These are phyloP conservation scores for Teleogryllus oceanicus DNA, from an alignment of 2,888 invertebrate genomes.

Conservation along the genomic window DNA sequence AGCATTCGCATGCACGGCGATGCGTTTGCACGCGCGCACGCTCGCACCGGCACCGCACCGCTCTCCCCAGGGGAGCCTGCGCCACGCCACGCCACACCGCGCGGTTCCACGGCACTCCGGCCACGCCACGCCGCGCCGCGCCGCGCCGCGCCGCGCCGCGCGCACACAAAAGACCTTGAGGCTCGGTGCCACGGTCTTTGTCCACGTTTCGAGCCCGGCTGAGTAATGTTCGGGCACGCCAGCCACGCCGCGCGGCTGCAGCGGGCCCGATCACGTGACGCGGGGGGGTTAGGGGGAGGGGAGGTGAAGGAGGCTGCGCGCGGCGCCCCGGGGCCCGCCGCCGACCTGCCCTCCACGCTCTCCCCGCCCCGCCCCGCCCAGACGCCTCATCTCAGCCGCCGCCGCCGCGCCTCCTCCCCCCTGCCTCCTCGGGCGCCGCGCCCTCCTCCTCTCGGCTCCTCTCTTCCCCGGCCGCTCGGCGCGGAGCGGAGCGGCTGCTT, in stretches of 20 bases:
- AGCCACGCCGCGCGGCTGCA: constrained; percentile 18
- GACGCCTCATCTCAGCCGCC: not conserved
- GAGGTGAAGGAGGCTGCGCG: not conserved
- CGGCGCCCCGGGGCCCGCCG: constrained; percentile 4
- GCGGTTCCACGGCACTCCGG: too few species aligned
- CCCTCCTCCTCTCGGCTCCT: not conserved
- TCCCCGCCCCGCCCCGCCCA: not conserved
- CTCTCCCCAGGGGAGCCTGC: too few species aligned
- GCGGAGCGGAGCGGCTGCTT: not conserved
- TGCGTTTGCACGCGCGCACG: too few species aligned
- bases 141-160: too few species aligned
- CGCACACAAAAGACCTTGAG: constrained; percentile 18
- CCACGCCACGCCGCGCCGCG: too few species aligned
- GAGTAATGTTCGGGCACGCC: constrained; percentile 18
- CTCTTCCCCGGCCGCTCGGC: not conserved
- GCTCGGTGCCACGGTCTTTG: not conserved
- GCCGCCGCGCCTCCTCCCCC: not conserved
- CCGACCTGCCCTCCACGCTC: not conserved
- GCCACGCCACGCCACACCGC: too few species aligned
- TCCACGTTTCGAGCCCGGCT: constrained; percentile 8
- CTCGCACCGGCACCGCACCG: too few species aligned
- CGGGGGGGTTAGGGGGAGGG: not conserved
- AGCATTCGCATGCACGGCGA: too few species aligned
- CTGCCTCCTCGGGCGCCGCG: not conserved
- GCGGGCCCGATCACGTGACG: constrained; percentile 18